These are phyloP conservation scores for Lepidothrix coronata DNA, from an alignment of 2,113 vertebrate genomes.

Conservation along the genomic window DNA sequence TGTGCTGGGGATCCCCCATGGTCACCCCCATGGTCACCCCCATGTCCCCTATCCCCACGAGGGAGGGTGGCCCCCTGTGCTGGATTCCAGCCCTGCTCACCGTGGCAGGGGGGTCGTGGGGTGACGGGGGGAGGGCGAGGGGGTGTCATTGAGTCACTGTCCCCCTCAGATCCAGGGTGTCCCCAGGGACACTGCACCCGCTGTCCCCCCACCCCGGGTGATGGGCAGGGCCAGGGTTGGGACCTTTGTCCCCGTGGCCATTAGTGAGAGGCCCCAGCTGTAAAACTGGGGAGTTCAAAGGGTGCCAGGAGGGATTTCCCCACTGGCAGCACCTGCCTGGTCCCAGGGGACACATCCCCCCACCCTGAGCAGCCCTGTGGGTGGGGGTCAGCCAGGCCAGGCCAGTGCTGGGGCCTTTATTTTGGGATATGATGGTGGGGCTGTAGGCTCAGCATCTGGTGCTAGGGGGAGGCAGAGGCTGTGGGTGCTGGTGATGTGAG, in stretches of 20 bases:
- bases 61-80: fast-evolving
- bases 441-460: background rate
- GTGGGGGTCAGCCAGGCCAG: background rate
- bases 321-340: fast-evolving
- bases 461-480: background rate
- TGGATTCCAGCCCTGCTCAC: background rate
- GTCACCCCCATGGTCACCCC: background rate
- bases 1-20: fast-evolving
- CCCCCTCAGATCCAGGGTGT: background rate
- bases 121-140: too few relatives aligned
- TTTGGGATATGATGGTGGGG: background rate
- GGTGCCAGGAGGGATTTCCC: background rate
- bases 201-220: background rate
- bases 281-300: background rate
- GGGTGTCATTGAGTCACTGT: fast-evolving
- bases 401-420: background rate
- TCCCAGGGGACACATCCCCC: background rate
- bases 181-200: fast-evolving
- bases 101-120: fast-evolving
- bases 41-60: background rate
- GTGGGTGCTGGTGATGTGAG: background rate
- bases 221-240: background rate
- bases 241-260: background rate
- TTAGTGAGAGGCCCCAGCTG: background rate
- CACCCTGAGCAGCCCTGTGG: fast-evolving